A percentile compares a stretch with the other conserved stretches of the same genome.
Evolutionary conservation across 2,113 vertebrate species (phyloP).

Genomic region (Ptilonorhynchus violaceus): DNA sequence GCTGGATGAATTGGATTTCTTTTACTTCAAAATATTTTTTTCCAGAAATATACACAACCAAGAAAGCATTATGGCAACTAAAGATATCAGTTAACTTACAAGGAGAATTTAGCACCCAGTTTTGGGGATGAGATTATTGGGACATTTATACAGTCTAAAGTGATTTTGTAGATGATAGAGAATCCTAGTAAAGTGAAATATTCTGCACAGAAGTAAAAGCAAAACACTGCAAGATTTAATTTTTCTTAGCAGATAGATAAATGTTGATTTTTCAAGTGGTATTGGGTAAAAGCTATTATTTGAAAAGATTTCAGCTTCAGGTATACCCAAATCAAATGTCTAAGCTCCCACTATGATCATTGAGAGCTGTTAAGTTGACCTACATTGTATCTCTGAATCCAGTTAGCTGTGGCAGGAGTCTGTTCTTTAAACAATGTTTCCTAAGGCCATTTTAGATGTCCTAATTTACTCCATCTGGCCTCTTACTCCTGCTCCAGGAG

Average conservation of each 20-base stretch:
- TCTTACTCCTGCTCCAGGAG: neutral
- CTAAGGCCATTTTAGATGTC: neutral
- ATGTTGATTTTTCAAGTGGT: neutral
- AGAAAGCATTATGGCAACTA: neutral
- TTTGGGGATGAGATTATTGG: neutral
- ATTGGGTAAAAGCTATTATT: neutral
- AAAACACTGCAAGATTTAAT: neutral
- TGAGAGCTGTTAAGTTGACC: neutral
- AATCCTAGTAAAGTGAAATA: neutral
- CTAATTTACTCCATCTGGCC: constrained; percentile 14
- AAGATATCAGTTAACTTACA: neutral
- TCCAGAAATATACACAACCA: neutral
- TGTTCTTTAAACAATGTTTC: neutral
- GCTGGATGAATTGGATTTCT: neutral
- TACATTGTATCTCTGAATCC: neutral
- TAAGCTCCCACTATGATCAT: neutral
- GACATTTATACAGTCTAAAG: neutral
- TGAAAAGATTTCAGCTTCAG: neutral
- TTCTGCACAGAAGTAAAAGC: neutral
- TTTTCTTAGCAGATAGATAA: neutral
- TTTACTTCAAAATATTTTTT: neutral
- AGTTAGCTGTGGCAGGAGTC: neutral
- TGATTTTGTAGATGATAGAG: neutral
- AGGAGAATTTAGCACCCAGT: neutral
- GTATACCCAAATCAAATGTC: neutral